Evolutionary conservation across 2,113 vertebrate genomes (phyloP), one percentile per base, ranked within the genome.

Genomic region (Tenrec ecaudatus): DNA sequence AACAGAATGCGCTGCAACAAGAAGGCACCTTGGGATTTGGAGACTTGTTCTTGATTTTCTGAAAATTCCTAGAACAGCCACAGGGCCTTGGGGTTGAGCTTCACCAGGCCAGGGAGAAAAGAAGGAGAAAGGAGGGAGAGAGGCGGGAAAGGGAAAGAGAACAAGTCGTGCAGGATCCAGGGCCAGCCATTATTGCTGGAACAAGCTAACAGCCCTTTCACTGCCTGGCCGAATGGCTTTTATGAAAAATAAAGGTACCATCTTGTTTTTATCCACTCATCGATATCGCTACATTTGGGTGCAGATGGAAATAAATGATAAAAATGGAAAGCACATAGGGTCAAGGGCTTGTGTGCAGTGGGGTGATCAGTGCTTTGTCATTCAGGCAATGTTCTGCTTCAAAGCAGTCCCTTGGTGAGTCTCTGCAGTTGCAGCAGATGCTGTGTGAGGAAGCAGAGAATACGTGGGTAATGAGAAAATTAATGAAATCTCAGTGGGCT

Each of bases 161-260:
- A 82, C 8, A 89, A 76, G 1, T 57, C 12, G 57, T 16, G 68
- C 2, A 88, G 0, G 40, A 40, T 40, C 7, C 40, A 7, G 40
- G 40, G 40, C 40, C 40, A 7, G 40, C 40, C 40, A 82, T 90
- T 92, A 58, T 40, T 86, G 86, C 92, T 91, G 83, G 78, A 95
- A 91, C 53, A 80, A 96, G 93, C 81, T 94, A 89, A 19, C 92
- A 82, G 68, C 95, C 86, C 73, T 76, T 96, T 93, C 58, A 86
- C 62, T 94, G 76, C 71, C n/a, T 77, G 86, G 33, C 60, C 82
- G 94, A 95, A 89, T 75, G 66, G 36, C 33, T 92, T 91, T 75
- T 92, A 79, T 95, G 94, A 95, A 96, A 96, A 96, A 96, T 53
- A 68, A 40, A 40, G 94, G 80, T 77, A 89, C 22, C 88, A 2